Evolutionary conservation across 1,140 invertebrate genomes (phyloP), one percentile per base, ranked within the genome.

Genomic region (Papilio polytes): DNA sequence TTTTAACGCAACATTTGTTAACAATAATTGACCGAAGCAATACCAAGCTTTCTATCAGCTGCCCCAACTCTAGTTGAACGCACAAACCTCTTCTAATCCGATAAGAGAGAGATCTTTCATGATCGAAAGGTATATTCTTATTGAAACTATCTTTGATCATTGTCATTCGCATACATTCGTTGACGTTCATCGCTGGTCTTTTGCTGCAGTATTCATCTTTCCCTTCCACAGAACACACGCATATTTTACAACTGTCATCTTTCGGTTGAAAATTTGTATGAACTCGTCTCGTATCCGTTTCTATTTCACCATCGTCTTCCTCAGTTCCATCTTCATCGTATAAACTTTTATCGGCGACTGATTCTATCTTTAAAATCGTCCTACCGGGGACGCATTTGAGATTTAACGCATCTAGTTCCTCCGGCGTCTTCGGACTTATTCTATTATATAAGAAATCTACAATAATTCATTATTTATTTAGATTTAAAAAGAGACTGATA

Each of bases 21-120:
- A 8, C 0, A 41, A 41, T 41, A 41, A 8, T 41, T 41, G 6
- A 41, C 0, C 36, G 7, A 41, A 53, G 13, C 46, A 48, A 18
- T 31, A 22, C 46, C 6, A 56, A 26, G 1, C 53, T 74, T 59
- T 80, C 81, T 81, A 8, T 81, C 82, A 87, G 80, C 83, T 82
- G 82, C 83, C 82, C 80, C 73, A 82, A 80, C 66, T 70, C 3
- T 8, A 56, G 15, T 72, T 77, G 56, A 70, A 53, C 46, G 13
- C 18, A 89, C 88, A 26, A 88, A 91, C 92, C 90, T 93, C 92
- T 83, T 48, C 93, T 86, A 12, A 94, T 91, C 70, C 90, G 88
- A 70, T 88, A 88, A 0, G 90, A 51, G 44, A 94, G 80, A 26
- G 81, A 82, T 20, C 85, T 91, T 13, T 86, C 84, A 59, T 91